phyloP scores from a whole-genome alignment of 92 coral and sea anemone genomes.

The Actinostola sp. region DNA sequence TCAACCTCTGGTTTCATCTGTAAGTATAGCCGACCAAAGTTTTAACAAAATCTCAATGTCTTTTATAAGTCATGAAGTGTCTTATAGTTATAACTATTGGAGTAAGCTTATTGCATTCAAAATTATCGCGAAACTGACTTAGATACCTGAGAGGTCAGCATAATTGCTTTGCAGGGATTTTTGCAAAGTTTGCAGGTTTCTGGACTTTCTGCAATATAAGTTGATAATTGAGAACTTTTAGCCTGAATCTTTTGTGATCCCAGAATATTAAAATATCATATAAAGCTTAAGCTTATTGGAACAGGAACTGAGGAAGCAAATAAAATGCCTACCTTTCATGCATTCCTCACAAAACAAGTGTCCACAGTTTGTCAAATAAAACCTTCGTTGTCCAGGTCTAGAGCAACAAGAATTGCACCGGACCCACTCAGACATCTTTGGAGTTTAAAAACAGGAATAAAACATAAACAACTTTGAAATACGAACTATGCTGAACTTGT shows the following conservation, averaged over 20 bases:
- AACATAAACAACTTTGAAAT: not conserved
- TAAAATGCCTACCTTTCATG: slow-evolving; percentile 62
- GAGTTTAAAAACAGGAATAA: not conserved
- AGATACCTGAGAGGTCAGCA: slow-evolving; percentile 84
- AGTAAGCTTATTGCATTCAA: too few species aligned
- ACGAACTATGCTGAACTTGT: not conserved
- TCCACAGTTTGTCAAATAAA: slow-evolving; percentile 93
- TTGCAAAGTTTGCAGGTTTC: slow-evolving; percentile 81
- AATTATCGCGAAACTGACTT: too few species aligned
- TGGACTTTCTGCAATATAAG: slow-evolving; percentile 55
- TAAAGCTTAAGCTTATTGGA: not conserved
- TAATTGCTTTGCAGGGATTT: slow-evolving; percentile 80
- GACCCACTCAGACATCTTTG: slow-evolving; percentile 89
- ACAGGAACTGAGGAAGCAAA: too few species aligned
- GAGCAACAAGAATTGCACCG: slow-evolving; percentile 90
- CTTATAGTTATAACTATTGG: too few species aligned
- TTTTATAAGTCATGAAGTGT: too few species aligned
- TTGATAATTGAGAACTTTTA: not conserved
- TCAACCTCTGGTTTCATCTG: slow-evolving; percentile 98
- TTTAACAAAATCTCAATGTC: too few species aligned
- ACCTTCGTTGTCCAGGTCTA: slow-evolving; percentile 83
- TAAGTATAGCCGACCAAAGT: too few species aligned
- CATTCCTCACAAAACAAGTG: slow-evolving; percentile 95
- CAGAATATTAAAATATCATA: too few species aligned
- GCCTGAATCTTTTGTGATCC: too few species aligned